A percentile compares a stretch with the other conserved stretches of the same genome.
Evolutionary conservation across 2,113 vertebrate genomes (phyloP).

Genomic region (Vicugna pacos): DNA sequence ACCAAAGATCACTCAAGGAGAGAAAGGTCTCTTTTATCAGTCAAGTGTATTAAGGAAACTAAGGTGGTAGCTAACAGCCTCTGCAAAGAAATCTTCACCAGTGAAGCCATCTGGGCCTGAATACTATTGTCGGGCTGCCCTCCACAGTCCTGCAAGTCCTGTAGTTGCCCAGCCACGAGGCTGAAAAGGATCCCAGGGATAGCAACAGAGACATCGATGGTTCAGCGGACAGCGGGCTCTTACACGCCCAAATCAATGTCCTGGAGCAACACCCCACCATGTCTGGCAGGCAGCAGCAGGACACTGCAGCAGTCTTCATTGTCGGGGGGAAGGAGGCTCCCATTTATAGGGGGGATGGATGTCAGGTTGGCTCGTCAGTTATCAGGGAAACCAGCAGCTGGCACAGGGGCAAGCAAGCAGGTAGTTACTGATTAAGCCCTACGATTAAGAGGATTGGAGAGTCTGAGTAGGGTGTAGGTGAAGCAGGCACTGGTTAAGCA

Average conservation of each 20-base stretch:
- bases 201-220: not conserved
- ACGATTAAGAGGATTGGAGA: not conserved
- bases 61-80: not conserved
- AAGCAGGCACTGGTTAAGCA: not conserved
- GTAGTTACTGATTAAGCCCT: not conserved
- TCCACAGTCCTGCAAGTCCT: not conserved
- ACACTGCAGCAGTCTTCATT: not conserved
- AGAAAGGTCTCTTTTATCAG: not conserved
- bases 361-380: not conserved
- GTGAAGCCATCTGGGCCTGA: not conserved
- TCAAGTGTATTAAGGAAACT: not conserved
- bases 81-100: not conserved
- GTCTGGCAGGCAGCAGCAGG: not conserved
- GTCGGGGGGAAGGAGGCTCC: not conserved
- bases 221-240: not conserved
- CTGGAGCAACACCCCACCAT: not conserved
- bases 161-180: not conserved
- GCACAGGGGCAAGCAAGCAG: not conserved
- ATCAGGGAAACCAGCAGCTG: not conserved
- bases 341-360: not conserved
- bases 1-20: not conserved
- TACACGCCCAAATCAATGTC: not conserved
- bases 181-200: not conserved
- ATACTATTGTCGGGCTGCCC: not conserved
- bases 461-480: not conserved